Conservation (phyloP, 2,888 invertebrate genomes). For the Cylloceria caligata region DNA sequence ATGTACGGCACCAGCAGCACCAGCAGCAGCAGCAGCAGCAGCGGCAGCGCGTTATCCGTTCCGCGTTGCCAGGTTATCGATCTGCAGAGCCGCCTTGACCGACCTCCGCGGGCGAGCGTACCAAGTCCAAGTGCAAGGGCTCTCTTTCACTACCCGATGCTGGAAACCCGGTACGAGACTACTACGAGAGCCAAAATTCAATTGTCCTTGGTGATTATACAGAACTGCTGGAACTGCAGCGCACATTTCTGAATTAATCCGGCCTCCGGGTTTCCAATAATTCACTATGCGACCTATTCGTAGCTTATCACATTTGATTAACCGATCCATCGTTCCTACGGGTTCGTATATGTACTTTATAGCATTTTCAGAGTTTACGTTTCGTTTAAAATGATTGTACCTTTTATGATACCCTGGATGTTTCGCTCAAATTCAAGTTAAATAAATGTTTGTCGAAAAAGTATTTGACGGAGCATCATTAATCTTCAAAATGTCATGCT, state of each 20-base stretch:
- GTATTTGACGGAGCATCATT: too few relatives aligned
- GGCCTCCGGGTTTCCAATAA: conserved; percentile 1
- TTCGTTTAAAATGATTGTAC: not conserved
- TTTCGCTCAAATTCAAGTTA: too few relatives aligned
- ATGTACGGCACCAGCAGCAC: conserved; percentile 50
- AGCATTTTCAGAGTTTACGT: not conserved
- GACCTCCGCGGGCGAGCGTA: conserved; percentile 79
- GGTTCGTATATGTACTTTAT: too few relatives aligned
- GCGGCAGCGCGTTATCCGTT: conserved; percentile 77
- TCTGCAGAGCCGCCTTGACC: conserved; percentile 83
- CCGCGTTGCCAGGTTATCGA: conserved; percentile 83
- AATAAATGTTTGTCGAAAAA: too few relatives aligned
- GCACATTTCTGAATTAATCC: not conserved
- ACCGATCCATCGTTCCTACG: not conserved
- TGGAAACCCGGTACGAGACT: conserved; percentile 51
- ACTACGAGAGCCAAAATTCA: conserved; percentile 35
- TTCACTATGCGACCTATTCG: conserved; percentile 3
- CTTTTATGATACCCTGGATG: too few relatives aligned
- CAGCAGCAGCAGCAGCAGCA: conserved; percentile 50
- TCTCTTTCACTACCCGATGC: conserved; percentile 72
- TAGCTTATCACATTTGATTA: conserved; percentile 6
- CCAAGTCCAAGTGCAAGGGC: conserved; percentile 84
- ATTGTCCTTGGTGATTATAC: conserved; percentile 29
- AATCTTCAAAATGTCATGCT: too few relatives aligned
- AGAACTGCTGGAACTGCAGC: not conserved